Evolutionary conservation across 2,797 vertebrate genomes (phyloP), one percentile per base, ranked within the genome.

Genomic region (Cygnus olor): DNA sequence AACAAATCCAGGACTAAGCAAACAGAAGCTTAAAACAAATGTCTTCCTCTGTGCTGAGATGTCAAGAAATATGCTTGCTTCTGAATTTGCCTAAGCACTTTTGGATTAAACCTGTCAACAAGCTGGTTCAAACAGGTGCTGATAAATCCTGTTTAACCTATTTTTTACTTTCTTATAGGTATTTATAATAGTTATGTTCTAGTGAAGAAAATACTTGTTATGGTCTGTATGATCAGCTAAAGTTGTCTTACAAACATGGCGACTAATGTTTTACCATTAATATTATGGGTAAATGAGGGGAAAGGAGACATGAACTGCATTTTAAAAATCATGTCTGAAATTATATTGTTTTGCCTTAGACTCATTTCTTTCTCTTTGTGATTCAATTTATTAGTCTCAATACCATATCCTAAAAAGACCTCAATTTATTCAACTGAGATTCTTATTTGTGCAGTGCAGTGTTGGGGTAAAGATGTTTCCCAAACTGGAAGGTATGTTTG

Each of bases 401-500:
- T 51, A 25, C 8, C 0, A 0, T 12, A 4, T 63, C 66, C 63
- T 11, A 24, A n/a, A 84, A 93, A 79, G 2, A n/a, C 42, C 10
- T 25, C 69, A 2, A 2, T 56, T 68, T 84, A 85, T 81, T 36
- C 25, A 24, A 22, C 7, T 58, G 61, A 70, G 63, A 44, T 76
- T 93, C 73, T 90, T 30, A 93, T 83, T 85, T 72, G 57, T 69
- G 16, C 61, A 89, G 78, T 71, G 70, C 63, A 82, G 25, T 74
- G 19, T 65, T 74, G 58, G 60, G 74, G 64, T 84, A 78, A 91
- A 94, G 69, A 76, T 34, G 16, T 82, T 96, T 91, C 42, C 82
- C 32, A 30, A 89, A 60, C 80, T 90, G 79, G 90, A 91, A 88
- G 60, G 45, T 83, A 34, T 73, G 95, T 89, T 89, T 24, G 70